phyloP scores from a whole-genome alignment of 2,888 invertebrate genomes.

The Caenorhabditis doughertyi region DNA sequence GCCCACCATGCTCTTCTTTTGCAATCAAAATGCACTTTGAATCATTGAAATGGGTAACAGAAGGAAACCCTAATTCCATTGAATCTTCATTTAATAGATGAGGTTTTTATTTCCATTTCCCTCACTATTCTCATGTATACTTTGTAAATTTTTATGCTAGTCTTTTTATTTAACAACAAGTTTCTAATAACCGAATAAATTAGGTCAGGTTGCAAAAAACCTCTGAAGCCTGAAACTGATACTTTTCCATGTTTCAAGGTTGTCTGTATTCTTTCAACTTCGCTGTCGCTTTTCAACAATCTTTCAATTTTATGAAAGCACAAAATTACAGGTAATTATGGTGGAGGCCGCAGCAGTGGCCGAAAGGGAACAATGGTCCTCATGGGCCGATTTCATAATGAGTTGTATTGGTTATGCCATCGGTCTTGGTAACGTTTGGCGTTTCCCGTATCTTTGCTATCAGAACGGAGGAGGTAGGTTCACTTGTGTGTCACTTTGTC shows the following conservation, averaged over 20 bases:
- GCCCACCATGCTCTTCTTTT: not conserved
- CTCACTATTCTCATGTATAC: not conserved
- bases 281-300: no score
- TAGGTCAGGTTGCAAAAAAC: no score
- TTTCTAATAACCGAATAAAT: no score
- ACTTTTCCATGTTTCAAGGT: no score
- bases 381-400: constrained; percentile 93
- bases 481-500: constrained; percentile 25
- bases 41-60: constrained; percentile 35
- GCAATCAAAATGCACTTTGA: constrained; percentile 28
- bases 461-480: constrained; percentile 92
- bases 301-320: not conserved
- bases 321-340: constrained; percentile 46
- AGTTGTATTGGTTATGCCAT: constrained; percentile 95
- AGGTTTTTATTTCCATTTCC: constrained; percentile 15
- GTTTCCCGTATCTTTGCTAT: constrained; percentile 94
- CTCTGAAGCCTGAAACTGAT: no score
- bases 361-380: constrained; percentile 90
- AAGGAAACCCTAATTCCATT: constrained; percentile 12
- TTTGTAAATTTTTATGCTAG: not conserved
- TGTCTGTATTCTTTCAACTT: no score
- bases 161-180: no score
- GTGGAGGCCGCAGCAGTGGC: constrained; percentile 54
- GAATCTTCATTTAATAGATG: constrained; percentile 31
- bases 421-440: constrained; percentile 91